Evolutionary conservation across 2,797 vertebrate species (phyloP).

Genomic region (Lycodopsis pacificus): DNA sequence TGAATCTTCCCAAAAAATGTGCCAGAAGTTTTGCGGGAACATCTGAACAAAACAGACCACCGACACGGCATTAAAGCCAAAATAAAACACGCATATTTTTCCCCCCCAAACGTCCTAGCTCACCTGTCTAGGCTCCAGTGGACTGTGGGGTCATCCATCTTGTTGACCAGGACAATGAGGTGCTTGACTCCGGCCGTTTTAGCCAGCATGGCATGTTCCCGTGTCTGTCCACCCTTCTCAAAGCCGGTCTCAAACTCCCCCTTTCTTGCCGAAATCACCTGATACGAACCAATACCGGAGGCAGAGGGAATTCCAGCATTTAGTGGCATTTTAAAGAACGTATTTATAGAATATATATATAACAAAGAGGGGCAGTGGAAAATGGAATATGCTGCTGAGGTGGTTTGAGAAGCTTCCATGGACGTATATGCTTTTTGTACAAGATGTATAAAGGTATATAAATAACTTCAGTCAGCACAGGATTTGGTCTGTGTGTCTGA

Average conservation of each 20-base stretch:
- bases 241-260: conserved; percentile 99
- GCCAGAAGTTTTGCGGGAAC: not conserved
- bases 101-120: not conserved
- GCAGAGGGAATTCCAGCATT: not conserved
- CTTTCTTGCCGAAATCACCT: conserved; percentile 99
- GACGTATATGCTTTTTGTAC: not conserved
- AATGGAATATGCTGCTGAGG: not conserved
- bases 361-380: not conserved
- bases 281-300: not conserved
- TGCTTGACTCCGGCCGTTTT: conserved; percentile 99
- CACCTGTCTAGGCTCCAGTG: conserved; percentile 98
- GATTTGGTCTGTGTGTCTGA: not conserved
- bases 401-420: not conserved
- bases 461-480: not conserved
- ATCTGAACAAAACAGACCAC: not conserved
- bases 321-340: not conserved
- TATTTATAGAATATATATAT: not conserved
- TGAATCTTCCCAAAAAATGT: not conserved
- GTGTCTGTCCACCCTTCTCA: conserved; percentile 98
- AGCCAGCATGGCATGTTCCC: conserved; percentile 98
- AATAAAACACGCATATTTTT: not conserved
- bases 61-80: not conserved
- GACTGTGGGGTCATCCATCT: conserved; percentile 99
- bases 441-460: not conserved
- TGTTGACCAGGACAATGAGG: conserved; percentile 98